Conservation (phyloP, 2,888 invertebrate genomes). For the Prosopocoilus inquinatus region DNA sequence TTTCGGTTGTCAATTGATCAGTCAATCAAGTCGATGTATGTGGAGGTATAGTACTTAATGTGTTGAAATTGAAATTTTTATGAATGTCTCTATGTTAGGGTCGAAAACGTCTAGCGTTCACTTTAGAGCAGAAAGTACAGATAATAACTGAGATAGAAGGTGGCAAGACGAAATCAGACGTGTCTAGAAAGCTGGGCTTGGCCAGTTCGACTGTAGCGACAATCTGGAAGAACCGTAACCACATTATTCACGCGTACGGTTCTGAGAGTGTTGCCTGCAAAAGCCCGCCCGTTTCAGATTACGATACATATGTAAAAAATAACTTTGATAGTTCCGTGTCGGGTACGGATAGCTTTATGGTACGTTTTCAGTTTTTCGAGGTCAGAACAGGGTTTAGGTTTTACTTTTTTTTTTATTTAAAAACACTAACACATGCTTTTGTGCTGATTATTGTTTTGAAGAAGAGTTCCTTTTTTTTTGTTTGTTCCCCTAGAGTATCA, state of each 20-base stretch:
- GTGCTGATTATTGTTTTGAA: too few relatives aligned
- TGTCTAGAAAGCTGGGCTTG: constrained; percentile 56
- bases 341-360: constrained; percentile 1
- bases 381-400: not conserved
- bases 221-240: constrained; percentile 59
- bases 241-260: constrained; percentile 48
- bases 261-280: constrained; percentile 25
- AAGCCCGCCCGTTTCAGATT: not conserved
- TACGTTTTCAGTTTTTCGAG: not conserved
- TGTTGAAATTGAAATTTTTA: too few relatives aligned
- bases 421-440: too few relatives aligned
- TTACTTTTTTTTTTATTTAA: not conserved
- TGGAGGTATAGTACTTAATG: constrained; percentile 32
- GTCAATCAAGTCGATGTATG: not conserved
- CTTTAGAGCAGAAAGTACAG: constrained; percentile 61
- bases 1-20: too few relatives aligned
- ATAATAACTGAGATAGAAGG: constrained; percentile 59
- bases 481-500: too few relatives aligned
- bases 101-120: constrained; percentile 60
- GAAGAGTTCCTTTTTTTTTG: too few relatives aligned
- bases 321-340: constrained; percentile 1
- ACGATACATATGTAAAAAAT: constrained; percentile 4
- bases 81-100: constrained; percentile 44
- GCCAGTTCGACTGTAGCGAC: constrained; percentile 59
- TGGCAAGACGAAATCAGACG: constrained; percentile 59